Percentiles rank a stretch among this genome's conserved stretches.
These are phyloP conservation scores for Linurgus olivaceus DNA, from an alignment of 2,797 vertebrate species.

Conservation along the genomic window DNA sequence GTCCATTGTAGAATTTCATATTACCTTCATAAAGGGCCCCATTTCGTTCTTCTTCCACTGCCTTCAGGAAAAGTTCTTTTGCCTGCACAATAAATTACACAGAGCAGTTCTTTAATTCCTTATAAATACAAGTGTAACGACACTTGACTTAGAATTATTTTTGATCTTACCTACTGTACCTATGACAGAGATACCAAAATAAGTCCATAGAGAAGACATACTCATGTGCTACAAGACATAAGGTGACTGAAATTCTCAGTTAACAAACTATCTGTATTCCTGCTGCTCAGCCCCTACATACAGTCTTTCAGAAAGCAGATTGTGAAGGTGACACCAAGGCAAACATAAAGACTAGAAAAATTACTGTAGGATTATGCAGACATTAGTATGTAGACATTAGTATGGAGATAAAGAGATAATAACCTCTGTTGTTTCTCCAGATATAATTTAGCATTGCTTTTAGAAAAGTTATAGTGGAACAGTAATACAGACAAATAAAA, in stretches of 20 bases:
- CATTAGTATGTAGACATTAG: not conserved
- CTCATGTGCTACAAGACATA: not conserved
- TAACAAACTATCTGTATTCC: not conserved
- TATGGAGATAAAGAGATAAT: not conserved
- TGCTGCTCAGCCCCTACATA: not conserved
- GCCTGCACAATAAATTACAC: constrained; percentile 79
- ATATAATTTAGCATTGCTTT: not conserved
- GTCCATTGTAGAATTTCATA: not conserved
- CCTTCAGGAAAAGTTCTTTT: constrained; percentile 93
- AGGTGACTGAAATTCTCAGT: not conserved
- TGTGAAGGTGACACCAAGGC: not conserved
- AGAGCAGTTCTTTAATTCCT: constrained; percentile 4
- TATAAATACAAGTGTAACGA: not conserved
- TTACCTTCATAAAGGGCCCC: constrained; percentile 97
- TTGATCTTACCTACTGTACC: not conserved
- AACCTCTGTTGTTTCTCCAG: not conserved
- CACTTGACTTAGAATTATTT: not conserved
- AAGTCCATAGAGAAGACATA: not conserved
- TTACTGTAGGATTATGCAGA: not conserved
- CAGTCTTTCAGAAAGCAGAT: not conserved
- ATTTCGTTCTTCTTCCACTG: constrained; percentile 93
- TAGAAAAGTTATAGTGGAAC: not conserved
- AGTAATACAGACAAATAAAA: not conserved
- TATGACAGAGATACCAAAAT: not conserved
- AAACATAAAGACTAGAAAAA: not conserved